Base-by-base conservation (phyloP, 2,113 vertebrate genomes). In the Calyptomena viridis region DNA sequence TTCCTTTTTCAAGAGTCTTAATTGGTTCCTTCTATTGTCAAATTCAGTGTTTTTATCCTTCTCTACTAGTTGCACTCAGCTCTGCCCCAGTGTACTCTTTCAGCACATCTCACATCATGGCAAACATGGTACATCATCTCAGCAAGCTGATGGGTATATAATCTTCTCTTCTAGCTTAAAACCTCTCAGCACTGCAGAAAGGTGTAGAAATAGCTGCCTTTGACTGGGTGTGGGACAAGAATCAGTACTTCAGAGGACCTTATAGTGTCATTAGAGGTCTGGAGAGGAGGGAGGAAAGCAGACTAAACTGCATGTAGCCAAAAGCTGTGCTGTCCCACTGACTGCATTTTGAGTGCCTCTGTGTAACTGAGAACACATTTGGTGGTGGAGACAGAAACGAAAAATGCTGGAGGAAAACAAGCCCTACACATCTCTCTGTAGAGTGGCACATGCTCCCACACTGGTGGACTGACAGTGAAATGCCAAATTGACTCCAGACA, bases 381-480 rank as follows among this genome's bases (percentile, higher is more conserved):
- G 60, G n/a, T 11, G 7, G 20, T 30, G 49, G 40, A 80, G 56
- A 58, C 5, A 55, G 71, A 64, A 63, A 44, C 8, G 31, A 69
- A 89, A 77, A 55, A 40, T 62, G 49, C 23, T 72, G 39, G 66
- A 55, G 69, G 27, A 63, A 35, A 73, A 30, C 52, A 89, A 79
- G 59, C n/a, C 64, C 52, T 56, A 13, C 59, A 21, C 60, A 22
- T 21, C 8, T 63, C 49, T 92, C 71, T 60, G 77, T 49, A 87
- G 73, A 55, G 49, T 4, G 2, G 12, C 3, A 33, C 1, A 0
- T 85, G 87, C 39, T 66, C 27, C 72, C 3, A 39, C 6, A 3
- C 52, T 89, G 82, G 64, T 72, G 84, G 4, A 35, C 62, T 92
- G 86, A 89, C 77, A 80, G n/a, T 24, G 90, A 95, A 89, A 81